Percentiles rank a stretch among this genome's conserved stretches.
Conservation (phyloP, 1,140 invertebrate genomes). For the Archivesica marissinica region DNA sequence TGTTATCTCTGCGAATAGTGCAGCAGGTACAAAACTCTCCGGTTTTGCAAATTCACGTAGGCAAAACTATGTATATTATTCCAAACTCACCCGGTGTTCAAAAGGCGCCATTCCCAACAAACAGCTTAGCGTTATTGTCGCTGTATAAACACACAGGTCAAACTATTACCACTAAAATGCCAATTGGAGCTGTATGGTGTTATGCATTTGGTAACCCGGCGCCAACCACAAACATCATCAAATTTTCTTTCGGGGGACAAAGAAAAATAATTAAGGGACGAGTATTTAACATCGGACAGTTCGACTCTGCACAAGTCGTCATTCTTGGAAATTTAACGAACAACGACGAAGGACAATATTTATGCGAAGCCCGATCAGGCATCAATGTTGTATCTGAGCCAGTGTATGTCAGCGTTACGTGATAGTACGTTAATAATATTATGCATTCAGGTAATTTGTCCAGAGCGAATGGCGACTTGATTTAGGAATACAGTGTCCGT, state of each 20-base stretch:
- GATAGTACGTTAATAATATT: too few relatives aligned
- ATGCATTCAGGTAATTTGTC: too few relatives aligned
- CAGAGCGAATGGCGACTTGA: too few relatives aligned
- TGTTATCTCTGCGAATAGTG: conserved; percentile 44
- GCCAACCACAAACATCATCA: conserved; percentile 36
- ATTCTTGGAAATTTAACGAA: conserved; percentile 26
- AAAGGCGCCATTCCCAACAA: conserved; percentile 32
- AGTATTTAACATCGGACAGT: conserved; percentile 48
- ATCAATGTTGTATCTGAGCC: conserved; percentile 20
- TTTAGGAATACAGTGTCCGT: too few relatives aligned
- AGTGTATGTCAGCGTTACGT: conserved; percentile 32
- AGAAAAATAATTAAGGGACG: conserved; percentile 21
- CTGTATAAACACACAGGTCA: conserved; percentile 32
- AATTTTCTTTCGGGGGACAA: conserved; percentile 1
- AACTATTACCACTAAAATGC: conserved; percentile 11
- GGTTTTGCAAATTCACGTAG: conserved; percentile 51
- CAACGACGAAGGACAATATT: conserved; percentile 10
- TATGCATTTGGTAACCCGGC: conserved; percentile 59
- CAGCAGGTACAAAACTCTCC: conserved; percentile 40
- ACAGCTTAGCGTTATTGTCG: conserved; percentile 44
- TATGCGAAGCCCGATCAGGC: conserved; percentile 48
- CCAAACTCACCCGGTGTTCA: not conserved
- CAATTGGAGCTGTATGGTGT: conserved; percentile 55
- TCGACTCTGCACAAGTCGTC: conserved; percentile 49
- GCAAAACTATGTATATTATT: conserved; percentile 52